Evolutionary conservation across 2,888 invertebrate species (phyloP).

Genomic region (Deilephila elpenor): DNA sequence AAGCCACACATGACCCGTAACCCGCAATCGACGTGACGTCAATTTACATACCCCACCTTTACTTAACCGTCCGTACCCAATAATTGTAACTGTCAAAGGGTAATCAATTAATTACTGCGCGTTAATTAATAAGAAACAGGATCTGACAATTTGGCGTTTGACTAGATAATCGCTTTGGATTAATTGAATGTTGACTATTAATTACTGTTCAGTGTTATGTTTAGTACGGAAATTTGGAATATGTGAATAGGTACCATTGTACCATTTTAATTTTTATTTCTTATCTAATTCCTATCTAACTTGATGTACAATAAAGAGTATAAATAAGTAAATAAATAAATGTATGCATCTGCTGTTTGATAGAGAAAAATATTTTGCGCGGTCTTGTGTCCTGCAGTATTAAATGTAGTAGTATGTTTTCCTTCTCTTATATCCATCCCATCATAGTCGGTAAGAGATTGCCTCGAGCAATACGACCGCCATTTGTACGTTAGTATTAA

Average conservation of each 20-base stretch:
- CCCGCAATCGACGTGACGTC: constrained; percentile 24
- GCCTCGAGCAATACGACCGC: too few species aligned
- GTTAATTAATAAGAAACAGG: constrained; percentile 42
- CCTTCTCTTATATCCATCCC: too few species aligned
- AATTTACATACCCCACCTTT: constrained; percentile 26
- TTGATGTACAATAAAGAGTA: too few species aligned
- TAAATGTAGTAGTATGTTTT: too few species aligned
- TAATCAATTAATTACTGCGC: constrained; percentile 36
- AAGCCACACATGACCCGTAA: constrained; percentile 6
- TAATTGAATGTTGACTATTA: constrained; percentile 34
- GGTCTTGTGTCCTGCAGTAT: too few species aligned
- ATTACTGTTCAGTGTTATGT: constrained; percentile 16
- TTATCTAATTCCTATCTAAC: too few species aligned
- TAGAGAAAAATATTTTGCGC: too few species aligned
- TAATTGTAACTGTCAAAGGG: constrained; percentile 41
- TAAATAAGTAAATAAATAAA: too few species aligned
- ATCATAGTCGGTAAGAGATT: too few species aligned
- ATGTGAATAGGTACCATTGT: not conserved
- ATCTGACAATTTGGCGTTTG: constrained; percentile 35
- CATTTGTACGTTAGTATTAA: too few species aligned
- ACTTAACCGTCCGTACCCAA: constrained; percentile 26
- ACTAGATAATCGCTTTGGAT: constrained; percentile 35
- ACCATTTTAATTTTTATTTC: too few species aligned
- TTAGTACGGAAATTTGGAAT: constrained; percentile 3
- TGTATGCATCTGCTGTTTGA: too few species aligned